These are phyloP conservation scores for Cinclus cinclus DNA, from an alignment of 2,113 vertebrate genomes.

Conservation along the genomic window DNA sequence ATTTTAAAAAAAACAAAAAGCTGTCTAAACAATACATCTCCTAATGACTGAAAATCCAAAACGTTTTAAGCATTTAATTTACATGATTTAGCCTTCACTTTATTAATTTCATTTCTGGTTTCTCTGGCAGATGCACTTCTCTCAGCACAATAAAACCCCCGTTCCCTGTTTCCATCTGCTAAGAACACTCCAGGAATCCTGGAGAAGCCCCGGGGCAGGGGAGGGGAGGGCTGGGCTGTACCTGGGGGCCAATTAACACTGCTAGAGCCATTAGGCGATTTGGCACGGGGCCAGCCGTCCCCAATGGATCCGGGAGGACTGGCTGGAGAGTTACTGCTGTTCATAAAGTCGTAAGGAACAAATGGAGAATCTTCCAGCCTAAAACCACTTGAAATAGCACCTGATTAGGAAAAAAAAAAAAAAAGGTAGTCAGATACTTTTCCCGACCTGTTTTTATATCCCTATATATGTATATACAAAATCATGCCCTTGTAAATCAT, in stretches of 20 bases:
- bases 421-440: not conserved
- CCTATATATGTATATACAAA: not conserved
- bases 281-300: slow-evolving; percentile 99
- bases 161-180: not conserved
- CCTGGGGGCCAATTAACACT: slow-evolving; percentile 96
- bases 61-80: not conserved
- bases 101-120: not conserved
- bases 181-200: not conserved
- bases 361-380: slow-evolving; percentile 96
- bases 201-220: not conserved
- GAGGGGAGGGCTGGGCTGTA: not conserved
- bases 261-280: slow-evolving; percentile 96
- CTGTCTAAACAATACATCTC: not conserved
- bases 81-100: not conserved
- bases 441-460: not conserved
- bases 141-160: fast-evolving
- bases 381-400: slow-evolving; percentile 98
- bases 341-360: slow-evolving; percentile 92
- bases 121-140: not conserved
- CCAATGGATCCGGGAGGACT: slow-evolving; percentile 96
- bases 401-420: slow-evolving; percentile 46
- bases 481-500: not conserved
- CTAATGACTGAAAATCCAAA: not conserved
- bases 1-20: not conserved
- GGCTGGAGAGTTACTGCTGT: slow-evolving; percentile 91